Conservation (phyloP, 2,113 vertebrate species). For the Spilogale gracilis region DNA sequence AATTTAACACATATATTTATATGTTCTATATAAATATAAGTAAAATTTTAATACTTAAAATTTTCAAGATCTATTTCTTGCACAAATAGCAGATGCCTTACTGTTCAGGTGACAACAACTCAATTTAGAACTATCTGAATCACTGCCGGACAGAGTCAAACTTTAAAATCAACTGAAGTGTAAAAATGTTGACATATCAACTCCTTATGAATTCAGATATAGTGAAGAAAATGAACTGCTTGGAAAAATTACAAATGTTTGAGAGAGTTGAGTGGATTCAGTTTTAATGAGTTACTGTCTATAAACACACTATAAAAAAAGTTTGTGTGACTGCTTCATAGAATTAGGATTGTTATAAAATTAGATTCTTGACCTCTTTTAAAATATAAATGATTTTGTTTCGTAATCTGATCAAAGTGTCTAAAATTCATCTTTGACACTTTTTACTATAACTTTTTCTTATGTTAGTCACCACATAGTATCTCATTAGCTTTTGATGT, state of each 20-base stretch:
- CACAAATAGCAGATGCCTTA: slow-evolving; percentile 41
- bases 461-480: too few species aligned
- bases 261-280: not conserved
- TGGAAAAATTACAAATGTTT: not conserved
- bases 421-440: not conserved
- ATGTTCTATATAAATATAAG: too few species aligned
- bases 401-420: not conserved
- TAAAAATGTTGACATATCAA: slow-evolving; percentile 46
- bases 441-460: too few species aligned
- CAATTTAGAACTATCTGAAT: slow-evolving; percentile 40
- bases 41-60: not conserved
- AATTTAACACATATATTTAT: too few species aligned
- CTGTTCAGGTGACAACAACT: not conserved
- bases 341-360: not conserved
- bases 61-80: slow-evolving; percentile 24
- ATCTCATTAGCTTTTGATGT: too few species aligned
- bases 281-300: slow-evolving; percentile 39
- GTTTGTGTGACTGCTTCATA: not conserved
- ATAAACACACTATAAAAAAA: not conserved
- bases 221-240: not conserved
- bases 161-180: not conserved
- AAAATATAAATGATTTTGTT: not conserved
- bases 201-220: not conserved
- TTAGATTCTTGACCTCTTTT: not conserved
- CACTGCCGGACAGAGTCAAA: not conserved